These are phyloP conservation scores for Eolophus roseicapilla DNA, from an alignment of 2,113 vertebrate genomes.

Conservation along the genomic window DNA sequence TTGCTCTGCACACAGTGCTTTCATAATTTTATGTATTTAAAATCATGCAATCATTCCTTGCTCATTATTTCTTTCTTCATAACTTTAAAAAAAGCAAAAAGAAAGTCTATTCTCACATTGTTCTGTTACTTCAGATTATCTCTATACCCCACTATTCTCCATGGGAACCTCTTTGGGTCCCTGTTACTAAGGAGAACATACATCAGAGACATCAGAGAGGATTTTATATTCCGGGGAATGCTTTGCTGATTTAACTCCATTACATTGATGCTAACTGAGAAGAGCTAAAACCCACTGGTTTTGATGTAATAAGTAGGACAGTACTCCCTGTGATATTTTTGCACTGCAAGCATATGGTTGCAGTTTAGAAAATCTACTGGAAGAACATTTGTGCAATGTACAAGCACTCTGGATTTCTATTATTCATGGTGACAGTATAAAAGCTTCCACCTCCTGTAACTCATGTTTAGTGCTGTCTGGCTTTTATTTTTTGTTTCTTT, in stretches of 20 bases:
- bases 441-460: not conserved
- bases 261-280: conserved; percentile 18
- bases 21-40: not conserved
- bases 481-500: not conserved
- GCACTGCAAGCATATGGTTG: conserved; percentile 46
- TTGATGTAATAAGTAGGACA: conserved; percentile 52
- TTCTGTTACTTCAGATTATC: not conserved
- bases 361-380: conserved; percentile 49
- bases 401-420: conserved; percentile 29
- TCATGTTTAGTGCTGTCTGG: not conserved
- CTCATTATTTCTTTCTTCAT: not conserved
- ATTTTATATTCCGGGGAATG: not conserved
- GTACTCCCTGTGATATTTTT: conserved; percentile 58
- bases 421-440: conserved; percentile 43
- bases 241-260: conserved; percentile 13
- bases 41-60: not conserved
- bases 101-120: not conserved
- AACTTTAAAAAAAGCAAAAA: not conserved
- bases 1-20: not conserved
- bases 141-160: not conserved
- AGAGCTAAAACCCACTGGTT: conserved; percentile 16
- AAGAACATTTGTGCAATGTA: conserved; percentile 46
- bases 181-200: not conserved
- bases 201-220: not conserved
- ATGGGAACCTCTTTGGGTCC: not conserved